Evolutionary conservation across 2,888 invertebrate genomes (phyloP).

Genomic region (Polyommatus icarus): DNA sequence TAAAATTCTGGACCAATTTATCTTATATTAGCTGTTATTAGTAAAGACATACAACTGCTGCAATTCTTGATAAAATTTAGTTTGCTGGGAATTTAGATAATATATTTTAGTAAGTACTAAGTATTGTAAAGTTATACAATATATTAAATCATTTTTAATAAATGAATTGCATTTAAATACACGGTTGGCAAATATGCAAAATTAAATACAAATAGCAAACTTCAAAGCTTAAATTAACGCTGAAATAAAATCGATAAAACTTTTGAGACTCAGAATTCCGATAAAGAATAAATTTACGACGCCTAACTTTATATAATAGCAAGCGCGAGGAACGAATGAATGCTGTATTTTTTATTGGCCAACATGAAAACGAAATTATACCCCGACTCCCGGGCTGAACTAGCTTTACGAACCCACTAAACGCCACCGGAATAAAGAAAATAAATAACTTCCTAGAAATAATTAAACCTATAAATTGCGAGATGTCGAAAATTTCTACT

Average conservation of each 20-base stretch:
- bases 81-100: too few relatives aligned
- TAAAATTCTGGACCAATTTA: too few relatives aligned
- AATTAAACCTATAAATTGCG: not conserved
- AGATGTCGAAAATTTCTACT: not conserved
- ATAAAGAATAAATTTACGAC: conserved; percentile 14
- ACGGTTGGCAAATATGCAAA: not conserved
- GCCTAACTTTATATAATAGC: conserved; percentile 17
- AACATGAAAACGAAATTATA: conserved; percentile 14
- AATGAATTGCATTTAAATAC: not conserved
- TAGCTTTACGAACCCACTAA: not conserved
- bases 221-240: not conserved
- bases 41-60: too few relatives aligned
- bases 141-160: too few relatives aligned
- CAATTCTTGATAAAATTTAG: too few relatives aligned
- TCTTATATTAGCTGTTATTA: too few relatives aligned
- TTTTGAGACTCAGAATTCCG: not conserved
- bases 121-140: too few relatives aligned
- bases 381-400: not conserved
- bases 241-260: conserved; percentile 3
- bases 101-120: too few relatives aligned
- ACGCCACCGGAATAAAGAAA: not conserved
- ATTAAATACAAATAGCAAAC: not conserved
- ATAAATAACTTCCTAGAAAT: not conserved
- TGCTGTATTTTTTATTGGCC: conserved; percentile 4
- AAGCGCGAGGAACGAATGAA: not conserved